A percentile compares a stretch with the other conserved stretches of the same genome.
Conservation (phyloP, 1,140 invertebrate species). For the Cydia splendana region DNA sequence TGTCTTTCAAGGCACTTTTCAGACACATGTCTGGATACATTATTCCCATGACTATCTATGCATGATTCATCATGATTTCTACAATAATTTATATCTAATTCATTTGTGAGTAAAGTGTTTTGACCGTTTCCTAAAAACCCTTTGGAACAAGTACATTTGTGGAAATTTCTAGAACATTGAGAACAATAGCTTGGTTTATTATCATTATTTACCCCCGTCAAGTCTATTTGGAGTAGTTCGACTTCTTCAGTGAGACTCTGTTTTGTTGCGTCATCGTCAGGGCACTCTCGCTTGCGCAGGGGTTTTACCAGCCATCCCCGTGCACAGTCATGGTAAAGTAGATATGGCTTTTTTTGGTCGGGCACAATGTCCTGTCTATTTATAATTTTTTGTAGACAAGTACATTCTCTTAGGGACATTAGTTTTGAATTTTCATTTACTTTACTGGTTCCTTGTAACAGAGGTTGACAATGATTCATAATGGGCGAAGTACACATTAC, state of each 20-base stretch:
- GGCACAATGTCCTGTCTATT: background rate
- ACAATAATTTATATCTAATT: background rate
- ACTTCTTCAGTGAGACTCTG: background rate
- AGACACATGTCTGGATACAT: too few relatives aligned
- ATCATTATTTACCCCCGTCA: background rate
- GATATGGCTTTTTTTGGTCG: background rate
- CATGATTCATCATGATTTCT: background rate
- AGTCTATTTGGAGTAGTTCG: background rate
- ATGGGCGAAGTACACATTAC: background rate
- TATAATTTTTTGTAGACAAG: background rate
- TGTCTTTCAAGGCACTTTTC: background rate
- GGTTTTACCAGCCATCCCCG: background rate
- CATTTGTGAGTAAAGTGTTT: background rate
- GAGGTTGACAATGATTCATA: background rate
- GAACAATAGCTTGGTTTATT: background rate
- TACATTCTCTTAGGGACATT: background rate
- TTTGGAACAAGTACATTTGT: background rate
- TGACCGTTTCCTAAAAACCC: background rate
- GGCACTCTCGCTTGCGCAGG: background rate
- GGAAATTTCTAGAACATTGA: background rate
- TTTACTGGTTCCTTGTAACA: background rate
- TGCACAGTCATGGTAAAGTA: background rate
- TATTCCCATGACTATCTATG: background rate
- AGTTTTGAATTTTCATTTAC: background rate
- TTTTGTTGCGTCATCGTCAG: background rate